Conservation (phyloP, 2,113 vertebrate genomes). For the Poecile atricapillus region DNA sequence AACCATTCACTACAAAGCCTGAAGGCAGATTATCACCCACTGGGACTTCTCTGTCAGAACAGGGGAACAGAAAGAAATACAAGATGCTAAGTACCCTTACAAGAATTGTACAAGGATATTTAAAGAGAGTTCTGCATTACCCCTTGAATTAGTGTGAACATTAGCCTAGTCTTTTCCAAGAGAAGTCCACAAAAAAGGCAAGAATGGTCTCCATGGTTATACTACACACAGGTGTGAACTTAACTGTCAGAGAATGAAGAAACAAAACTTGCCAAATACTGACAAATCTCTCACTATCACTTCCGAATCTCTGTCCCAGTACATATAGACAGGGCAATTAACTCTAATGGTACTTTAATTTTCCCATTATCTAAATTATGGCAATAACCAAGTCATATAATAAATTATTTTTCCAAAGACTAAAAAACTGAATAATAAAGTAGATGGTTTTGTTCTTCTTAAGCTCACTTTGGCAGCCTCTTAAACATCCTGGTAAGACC, state of each 20-base stretch:
- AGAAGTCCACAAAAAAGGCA: not conserved
- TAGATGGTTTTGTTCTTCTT: not conserved
- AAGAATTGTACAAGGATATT: not conserved
- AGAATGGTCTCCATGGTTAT: not conserved
- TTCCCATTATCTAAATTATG: not conserved
- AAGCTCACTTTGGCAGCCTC: not conserved
- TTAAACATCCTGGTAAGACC: not conserved
- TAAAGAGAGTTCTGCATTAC: not conserved
- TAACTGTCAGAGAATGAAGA: not conserved
- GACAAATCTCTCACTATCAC: not conserved
- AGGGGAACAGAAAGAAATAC: not conserved
- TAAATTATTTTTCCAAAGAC: not conserved
- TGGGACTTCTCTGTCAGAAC: not conserved
- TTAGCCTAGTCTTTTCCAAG: not conserved
- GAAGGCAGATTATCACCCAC: not conserved
- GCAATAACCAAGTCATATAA: not conserved
- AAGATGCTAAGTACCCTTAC: not conserved
- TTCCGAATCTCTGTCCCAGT: not conserved
- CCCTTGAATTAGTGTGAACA: not conserved
- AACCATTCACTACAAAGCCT: not conserved
- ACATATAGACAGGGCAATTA: not conserved
- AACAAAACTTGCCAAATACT: not conserved
- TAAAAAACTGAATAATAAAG: not conserved
- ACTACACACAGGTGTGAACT: not conserved
- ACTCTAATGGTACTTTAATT: not conserved